Evolutionary conservation across 2,888 invertebrate genomes (phyloP).

Genomic region (Pollenia amentaria): DNA sequence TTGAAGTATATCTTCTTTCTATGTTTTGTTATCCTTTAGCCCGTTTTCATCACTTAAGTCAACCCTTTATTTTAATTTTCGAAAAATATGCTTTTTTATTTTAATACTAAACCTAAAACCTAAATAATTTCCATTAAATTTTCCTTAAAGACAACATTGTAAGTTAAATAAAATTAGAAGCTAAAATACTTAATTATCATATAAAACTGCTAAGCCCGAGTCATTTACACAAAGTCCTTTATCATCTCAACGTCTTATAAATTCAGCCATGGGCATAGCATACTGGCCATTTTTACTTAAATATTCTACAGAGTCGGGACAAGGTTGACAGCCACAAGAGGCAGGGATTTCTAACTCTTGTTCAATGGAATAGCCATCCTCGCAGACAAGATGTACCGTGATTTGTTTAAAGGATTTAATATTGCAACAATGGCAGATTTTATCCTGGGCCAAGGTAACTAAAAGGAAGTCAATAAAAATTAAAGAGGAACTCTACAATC

Average conservation of each 20-base stretch:
- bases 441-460: slow-evolving; percentile 87
- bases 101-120: neutral
- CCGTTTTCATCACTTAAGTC: neutral
- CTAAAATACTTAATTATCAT: slow-evolving; percentile 15
- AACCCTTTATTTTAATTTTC: neutral
- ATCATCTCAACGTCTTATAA: slow-evolving; percentile 61
- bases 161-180: slow-evolving; percentile 10
- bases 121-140: neutral
- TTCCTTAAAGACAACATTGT: neutral
- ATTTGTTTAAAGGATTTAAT: slow-evolving; percentile 82
- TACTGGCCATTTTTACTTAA: slow-evolving; percentile 74
- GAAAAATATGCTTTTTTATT: slow-evolving; percentile 3
- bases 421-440: slow-evolving; percentile 87
- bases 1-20: too few species aligned
- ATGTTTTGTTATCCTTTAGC: too few species aligned
- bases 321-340: slow-evolving; percentile 80
- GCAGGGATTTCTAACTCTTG: slow-evolving; percentile 81
- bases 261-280: slow-evolving; percentile 63
- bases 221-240: neutral
- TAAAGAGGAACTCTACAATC: neutral
- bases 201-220: slow-evolving; percentile 13
- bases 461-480: neutral
- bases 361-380: slow-evolving; percentile 82
- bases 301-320: slow-evolving; percentile 76
- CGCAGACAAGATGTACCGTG: slow-evolving; percentile 84